Evolutionary conservation across 1,140 invertebrate species (phyloP).

Genomic region (Mylabris phalerata): DNA sequence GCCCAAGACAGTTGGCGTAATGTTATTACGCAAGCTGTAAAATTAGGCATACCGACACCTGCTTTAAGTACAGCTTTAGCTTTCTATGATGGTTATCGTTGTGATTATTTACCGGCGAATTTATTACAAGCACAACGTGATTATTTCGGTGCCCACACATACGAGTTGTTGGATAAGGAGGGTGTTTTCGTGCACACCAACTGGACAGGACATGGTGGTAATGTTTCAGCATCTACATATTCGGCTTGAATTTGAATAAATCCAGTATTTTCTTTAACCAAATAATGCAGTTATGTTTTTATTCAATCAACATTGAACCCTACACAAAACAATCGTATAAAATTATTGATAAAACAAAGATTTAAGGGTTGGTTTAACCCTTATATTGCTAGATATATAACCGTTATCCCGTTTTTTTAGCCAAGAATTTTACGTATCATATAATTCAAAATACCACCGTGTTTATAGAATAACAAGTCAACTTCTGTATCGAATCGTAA

Average conservation of each 20-base stretch:
- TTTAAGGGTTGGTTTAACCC: not conserved
- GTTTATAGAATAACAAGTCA: constrained; percentile 87
- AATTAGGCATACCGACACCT: constrained; percentile 72
- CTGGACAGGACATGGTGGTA: constrained; percentile 97
- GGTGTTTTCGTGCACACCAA: constrained; percentile 95
- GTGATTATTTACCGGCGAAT: constrained; percentile 36
- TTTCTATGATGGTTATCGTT: constrained; percentile 92
- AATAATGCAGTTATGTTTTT: no score
- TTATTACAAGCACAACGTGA: constrained; percentile 86
- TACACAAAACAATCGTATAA: not conserved
- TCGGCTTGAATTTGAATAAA: constrained; percentile 58
- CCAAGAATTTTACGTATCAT: constrained; percentile 84
- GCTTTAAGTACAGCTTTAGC: constrained; percentile 88
- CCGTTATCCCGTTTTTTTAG: constrained; percentile 4
- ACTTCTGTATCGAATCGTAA: constrained; percentile 95
- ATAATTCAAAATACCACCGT: constrained; percentile 96
- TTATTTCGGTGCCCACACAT: constrained; percentile 99
- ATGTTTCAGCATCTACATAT: constrained; percentile 93
- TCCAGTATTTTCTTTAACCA: constrained; percentile 3
- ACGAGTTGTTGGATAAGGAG: constrained; percentile 81
- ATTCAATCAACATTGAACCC: no score
- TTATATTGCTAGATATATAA: not conserved
- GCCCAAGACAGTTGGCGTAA: constrained; percentile 70
- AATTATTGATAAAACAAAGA: not conserved
- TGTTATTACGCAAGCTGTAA: constrained; percentile 56